These are phyloP conservation scores for Monochamus alternatus DNA, from an alignment of 2,888 invertebrate genomes.

Conservation along the genomic window DNA sequence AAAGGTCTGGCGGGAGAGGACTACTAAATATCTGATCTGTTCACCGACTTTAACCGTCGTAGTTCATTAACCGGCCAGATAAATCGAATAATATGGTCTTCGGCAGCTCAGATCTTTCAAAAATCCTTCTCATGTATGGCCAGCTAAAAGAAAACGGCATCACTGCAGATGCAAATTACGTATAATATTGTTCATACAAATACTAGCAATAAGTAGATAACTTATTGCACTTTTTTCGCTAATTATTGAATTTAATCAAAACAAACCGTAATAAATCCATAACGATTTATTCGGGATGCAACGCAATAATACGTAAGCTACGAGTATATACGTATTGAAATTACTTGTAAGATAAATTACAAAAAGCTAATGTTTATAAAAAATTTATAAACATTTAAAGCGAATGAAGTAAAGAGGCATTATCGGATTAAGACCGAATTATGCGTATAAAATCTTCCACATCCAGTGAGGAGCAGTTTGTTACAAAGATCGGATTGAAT, in stretches of 20 bases:
- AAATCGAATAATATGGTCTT: too few relatives aligned
- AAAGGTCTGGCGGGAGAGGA: too few relatives aligned
- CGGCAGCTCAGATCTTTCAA: too few relatives aligned
- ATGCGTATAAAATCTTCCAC: too few relatives aligned
- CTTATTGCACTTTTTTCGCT: conserved; percentile 19
- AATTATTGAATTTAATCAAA: conserved; percentile 13
- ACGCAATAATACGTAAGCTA: not conserved
- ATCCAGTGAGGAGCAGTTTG: too few relatives aligned
- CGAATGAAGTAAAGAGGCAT: not conserved
- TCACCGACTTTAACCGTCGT: too few relatives aligned
- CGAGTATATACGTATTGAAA: not conserved
- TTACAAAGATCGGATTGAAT: not conserved
- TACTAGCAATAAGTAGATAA: conserved; percentile 16
- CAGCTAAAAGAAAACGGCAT: not conserved
- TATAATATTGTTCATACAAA: not conserved
- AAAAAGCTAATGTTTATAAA: conserved; percentile 1
- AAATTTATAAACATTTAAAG: not conserved
- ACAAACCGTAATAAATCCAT: conserved; percentile 5
- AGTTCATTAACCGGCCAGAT: too few relatives aligned
- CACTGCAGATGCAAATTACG: not conserved
- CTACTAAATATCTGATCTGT: too few relatives aligned
- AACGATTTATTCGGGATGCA: not conserved
- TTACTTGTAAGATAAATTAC: conserved; percentile 6
- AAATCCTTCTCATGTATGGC: too few relatives aligned
- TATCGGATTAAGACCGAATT: not conserved